Percentiles rank a stretch among this genome's conserved stretches.
These are phyloP conservation scores for Sicus ferrugineus DNA, from an alignment of 2,888 invertebrate genomes.

Conservation along the genomic window DNA sequence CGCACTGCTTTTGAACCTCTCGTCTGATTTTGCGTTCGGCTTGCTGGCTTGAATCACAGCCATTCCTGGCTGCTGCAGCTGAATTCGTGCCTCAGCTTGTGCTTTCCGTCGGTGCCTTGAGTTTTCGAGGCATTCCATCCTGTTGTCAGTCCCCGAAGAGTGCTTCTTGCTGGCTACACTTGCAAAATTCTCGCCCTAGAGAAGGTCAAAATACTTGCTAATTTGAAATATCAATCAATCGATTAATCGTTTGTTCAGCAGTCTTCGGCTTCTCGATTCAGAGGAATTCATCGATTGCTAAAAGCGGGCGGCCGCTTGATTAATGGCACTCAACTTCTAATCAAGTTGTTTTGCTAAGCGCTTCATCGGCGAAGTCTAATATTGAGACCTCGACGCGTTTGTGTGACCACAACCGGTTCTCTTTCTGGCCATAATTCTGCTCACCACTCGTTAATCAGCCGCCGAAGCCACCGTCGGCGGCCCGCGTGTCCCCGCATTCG, in stretches of 20 bases:
- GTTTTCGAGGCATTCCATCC: background rate
- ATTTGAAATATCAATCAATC: too few relatives aligned
- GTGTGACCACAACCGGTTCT: too few relatives aligned
- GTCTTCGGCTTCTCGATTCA: too few relatives aligned
- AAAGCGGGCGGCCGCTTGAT: too few relatives aligned
- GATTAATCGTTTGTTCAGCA: too few relatives aligned
- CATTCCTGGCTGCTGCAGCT: background rate
- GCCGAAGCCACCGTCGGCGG: too few relatives aligned
- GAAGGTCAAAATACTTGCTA: too few relatives aligned
- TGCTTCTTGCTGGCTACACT: background rate
- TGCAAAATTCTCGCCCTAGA: background rate
- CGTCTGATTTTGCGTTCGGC: background rate
- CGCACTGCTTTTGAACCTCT: constrained; percentile 13
- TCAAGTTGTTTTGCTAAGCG: background rate
- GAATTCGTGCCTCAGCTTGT: background rate
- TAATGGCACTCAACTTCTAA: too few relatives aligned
- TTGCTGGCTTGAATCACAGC: background rate
- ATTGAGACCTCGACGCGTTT: too few relatives aligned
- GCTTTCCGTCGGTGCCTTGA: background rate
- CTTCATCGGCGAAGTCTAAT: background rate
- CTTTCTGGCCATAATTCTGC: too few relatives aligned
- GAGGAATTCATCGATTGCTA: too few relatives aligned
- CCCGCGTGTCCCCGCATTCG: background rate
- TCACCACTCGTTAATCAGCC: too few relatives aligned
- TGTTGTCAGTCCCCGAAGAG: background rate